Conservation (phyloP, 1,140 invertebrate species). For the Drosophila miranda region DNA sequence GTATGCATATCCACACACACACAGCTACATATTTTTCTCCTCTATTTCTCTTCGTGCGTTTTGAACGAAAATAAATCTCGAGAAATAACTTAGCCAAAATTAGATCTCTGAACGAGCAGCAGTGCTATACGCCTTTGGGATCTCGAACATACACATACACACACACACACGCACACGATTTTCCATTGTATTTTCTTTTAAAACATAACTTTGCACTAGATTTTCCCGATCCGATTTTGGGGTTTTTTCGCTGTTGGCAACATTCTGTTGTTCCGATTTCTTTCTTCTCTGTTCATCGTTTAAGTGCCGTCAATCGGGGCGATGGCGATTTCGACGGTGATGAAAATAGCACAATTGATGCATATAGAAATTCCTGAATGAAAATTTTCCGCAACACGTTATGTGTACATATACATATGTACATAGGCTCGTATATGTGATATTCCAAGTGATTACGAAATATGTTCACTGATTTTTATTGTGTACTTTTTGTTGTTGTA, state of each 20-base stretch:
- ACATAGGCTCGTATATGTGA: slow-evolving; percentile 8
- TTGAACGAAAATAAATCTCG: slow-evolving; percentile 65
- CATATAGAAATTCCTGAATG: slow-evolving; percentile 43
- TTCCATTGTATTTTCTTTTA: slow-evolving; percentile 26
- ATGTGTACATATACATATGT: slow-evolving; percentile 30
- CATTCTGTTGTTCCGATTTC: slow-evolving; percentile 7
- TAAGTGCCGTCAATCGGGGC: slow-evolving; percentile 4
- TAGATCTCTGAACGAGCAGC: slow-evolving; percentile 57
- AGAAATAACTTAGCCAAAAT: slow-evolving; percentile 78
- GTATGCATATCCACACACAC: slow-evolving; percentile 14
- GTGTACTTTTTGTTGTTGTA: slow-evolving; percentile 26
- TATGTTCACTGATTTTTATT: slow-evolving; percentile 45
- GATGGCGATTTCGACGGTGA: not conserved
- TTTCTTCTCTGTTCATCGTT: slow-evolving; percentile 10
- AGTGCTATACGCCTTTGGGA: slow-evolving; percentile 31
- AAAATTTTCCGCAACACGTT: slow-evolving; percentile 42
- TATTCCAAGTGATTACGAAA: slow-evolving; percentile 71
- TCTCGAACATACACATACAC: slow-evolving; percentile 29
- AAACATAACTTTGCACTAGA: slow-evolving; percentile 42
- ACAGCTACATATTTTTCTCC: slow-evolving; percentile 3
- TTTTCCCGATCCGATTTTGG: slow-evolving; percentile 7
- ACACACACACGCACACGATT: slow-evolving; percentile 24
- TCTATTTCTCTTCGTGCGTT: slow-evolving; percentile 46
- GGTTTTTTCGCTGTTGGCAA: not conserved
- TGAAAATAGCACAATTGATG: slow-evolving; percentile 31